Evolutionary conservation across 2,113 vertebrate genomes (phyloP).

Genomic region (Apodemus speciosus): DNA sequence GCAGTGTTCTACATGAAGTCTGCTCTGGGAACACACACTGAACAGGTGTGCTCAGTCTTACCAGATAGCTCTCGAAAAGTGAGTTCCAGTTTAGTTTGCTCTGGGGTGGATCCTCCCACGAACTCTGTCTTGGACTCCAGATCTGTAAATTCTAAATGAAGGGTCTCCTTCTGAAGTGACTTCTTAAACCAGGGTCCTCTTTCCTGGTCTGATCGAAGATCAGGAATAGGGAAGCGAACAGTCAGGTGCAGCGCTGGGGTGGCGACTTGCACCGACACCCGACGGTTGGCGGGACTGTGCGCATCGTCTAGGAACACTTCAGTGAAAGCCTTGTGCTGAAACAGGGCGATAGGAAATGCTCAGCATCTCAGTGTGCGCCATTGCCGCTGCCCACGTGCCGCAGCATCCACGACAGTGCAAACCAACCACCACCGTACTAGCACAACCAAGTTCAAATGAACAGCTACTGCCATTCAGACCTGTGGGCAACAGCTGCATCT

Average conservation of each 20-base stretch:
- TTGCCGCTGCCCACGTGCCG: background rate
- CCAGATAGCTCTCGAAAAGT: constrained; percentile 94
- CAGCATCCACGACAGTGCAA: constrained; percentile 14
- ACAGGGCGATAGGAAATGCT: background rate
- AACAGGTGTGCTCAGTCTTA: constrained; percentile 76
- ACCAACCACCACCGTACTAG: background rate
- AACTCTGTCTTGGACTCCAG: constrained; percentile 95
- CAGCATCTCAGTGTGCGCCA: background rate
- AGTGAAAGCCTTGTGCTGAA: constrained; percentile 97
- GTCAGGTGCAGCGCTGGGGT: constrained; percentile 91
- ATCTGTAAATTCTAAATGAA: constrained; percentile 92
- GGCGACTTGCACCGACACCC: constrained; percentile 89
- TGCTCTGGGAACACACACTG: background rate
- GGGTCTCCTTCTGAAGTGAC: constrained; percentile 95
- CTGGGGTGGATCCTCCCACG: constrained; percentile 90
- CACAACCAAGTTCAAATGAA: constrained; percentile 24
- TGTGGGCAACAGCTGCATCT: background rate
- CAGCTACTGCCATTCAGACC: background rate
- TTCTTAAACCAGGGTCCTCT: constrained; percentile 99
- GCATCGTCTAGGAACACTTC: constrained; percentile 97
- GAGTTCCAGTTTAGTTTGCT: constrained; percentile 95
- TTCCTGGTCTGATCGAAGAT: constrained; percentile 97
- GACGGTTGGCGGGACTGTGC: constrained; percentile 91
- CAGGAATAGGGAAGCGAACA: constrained; percentile 97
- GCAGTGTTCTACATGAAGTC: background rate